Evolutionary conservation across 2,113 vertebrate genomes (phyloP), one percentile per base, ranked within the genome.

Genomic region (Lipophrys pholis): DNA sequence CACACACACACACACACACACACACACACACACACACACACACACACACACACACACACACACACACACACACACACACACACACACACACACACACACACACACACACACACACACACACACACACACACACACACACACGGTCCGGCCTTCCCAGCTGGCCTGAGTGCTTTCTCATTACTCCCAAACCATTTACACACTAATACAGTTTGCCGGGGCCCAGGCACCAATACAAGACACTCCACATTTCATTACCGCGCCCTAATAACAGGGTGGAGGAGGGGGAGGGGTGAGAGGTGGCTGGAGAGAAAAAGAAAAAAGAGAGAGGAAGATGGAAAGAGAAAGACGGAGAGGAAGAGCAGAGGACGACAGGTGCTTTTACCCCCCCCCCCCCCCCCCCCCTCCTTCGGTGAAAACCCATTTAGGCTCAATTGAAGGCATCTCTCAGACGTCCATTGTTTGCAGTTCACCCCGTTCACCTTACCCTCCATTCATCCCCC

Each of bases 191-290:
- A 90, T 94, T 94, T 93, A 90, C 90, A 91, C 91, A 89, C 86
- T 94, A 94, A 94, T 94, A 90, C 84, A 90, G 91, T 94, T 92
- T 92, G 88, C 69, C 11, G 62, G 64, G 87, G 74, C 80, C 85
- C 85, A 69, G 89, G 83, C 89, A 86, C 76, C 87, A 90, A 87
- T 79, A 80, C 63, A 21, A 90, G 69, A 90, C 91, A 86, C 92
- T 93, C 92, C 89, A 92, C 92, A 94, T 94, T 93, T 93, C 93
- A 94, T 94, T 94, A 93, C 81, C 64, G 60, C 70, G 76, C 62
- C 88, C 65, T 89, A 89, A 92, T 92, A 88, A 91, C 82, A 80
- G 81, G 75, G 87, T 81, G 62, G 76, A 69, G 78, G 79, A 80
- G 81, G 76, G 66, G 3, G 54, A 80, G 61, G 64, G 58, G 64